Base-by-base conservation (phyloP, 92 coral and sea anemone genomes). In the Zoanthus sansibaricus region DNA sequence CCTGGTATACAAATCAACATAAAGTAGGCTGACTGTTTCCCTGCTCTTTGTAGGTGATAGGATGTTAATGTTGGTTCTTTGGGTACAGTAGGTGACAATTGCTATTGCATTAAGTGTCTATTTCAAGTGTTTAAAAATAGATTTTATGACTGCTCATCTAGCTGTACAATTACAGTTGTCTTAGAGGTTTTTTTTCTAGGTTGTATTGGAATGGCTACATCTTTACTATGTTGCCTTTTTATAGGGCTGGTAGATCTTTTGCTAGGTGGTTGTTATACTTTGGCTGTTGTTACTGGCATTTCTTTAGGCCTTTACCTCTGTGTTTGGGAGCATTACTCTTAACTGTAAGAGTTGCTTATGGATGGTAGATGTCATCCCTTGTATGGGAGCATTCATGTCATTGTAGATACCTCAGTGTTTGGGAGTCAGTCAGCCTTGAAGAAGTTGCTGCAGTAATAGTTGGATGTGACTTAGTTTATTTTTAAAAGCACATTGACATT, bases 401-500 rank as follows among this genome's bases (percentile, higher is more conserved):
- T 4, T 37, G 42, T 37, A 37, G 42, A 37, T 37, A 4, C 42
- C 42, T 37, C 3, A 4, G 4, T 37, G 42, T 37, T 37, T 37
- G 42, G 4, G 42, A 37, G 42, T 37, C 64, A 20, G 75, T 90
- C 87, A 30, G 74, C 51, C 32, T 90, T 90, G 49, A 72, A 87
- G 72, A 91, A 82, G 46, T 87, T 87, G 75, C 89, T 87, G 89
- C 3, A 33, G 42, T 82, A 87, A 21, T 91, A 91, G 77, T 91
- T 32, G 25, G 25, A 25, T 25, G 25, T 25, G 25, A 25, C 25
- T 25, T 25, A 25, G 25, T 25, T 25, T 25, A 25, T 25, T 25
- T 25, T 25, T 25, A 25, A 25, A 25, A 25, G 25, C 25, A 25
- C 25, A 25, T 25, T 25, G 25, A 25, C 25, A 25, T 25, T 25